Evolutionary conservation across 2,888 invertebrate species (phyloP).

Genomic region (Zeuzera pyrina): DNA sequence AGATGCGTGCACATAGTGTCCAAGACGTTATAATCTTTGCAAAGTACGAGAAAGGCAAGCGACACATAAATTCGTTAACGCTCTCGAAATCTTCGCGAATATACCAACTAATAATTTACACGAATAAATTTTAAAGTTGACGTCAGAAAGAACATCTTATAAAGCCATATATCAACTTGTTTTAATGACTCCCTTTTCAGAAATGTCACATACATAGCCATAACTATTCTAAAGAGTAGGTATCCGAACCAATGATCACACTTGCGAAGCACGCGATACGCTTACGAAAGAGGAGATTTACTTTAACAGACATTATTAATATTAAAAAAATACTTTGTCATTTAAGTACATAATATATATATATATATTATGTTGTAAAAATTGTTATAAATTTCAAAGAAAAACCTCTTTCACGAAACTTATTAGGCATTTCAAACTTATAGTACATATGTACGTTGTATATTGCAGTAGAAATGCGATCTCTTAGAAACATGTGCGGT

Average conservation of each 20-base stretch:
- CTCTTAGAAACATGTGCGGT: too few species aligned
- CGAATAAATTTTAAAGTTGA: conserved; percentile 70
- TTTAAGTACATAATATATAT: too few species aligned
- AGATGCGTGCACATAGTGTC: conserved; percentile 56
- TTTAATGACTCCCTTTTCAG: conserved; percentile 39
- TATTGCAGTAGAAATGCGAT: too few species aligned
- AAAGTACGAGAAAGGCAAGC: conserved; percentile 51
- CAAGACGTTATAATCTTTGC: conserved; percentile 50
- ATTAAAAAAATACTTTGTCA: too few species aligned
- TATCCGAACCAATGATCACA: conserved; percentile 1
- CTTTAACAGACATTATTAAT: too few species aligned
- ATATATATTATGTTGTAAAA: too few species aligned
- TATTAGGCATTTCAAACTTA: too few species aligned
- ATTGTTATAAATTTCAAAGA: too few species aligned
- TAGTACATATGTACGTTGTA: too few species aligned
- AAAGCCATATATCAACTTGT: conserved; percentile 53
- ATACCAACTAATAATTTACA: conserved; percentile 58
- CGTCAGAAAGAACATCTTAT: conserved; percentile 68
- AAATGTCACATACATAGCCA: conserved; percentile 9
- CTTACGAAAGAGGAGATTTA: too few species aligned
- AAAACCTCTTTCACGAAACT: too few species aligned
- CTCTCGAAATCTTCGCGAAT: conserved; percentile 62
- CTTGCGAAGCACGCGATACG: not conserved
- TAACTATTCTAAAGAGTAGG: not conserved
- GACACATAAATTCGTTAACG: conserved; percentile 66